Evolutionary conservation across 2,113 vertebrate genomes (phyloP).

Genomic region (Sinocyclocheilus rhinocerous): DNA sequence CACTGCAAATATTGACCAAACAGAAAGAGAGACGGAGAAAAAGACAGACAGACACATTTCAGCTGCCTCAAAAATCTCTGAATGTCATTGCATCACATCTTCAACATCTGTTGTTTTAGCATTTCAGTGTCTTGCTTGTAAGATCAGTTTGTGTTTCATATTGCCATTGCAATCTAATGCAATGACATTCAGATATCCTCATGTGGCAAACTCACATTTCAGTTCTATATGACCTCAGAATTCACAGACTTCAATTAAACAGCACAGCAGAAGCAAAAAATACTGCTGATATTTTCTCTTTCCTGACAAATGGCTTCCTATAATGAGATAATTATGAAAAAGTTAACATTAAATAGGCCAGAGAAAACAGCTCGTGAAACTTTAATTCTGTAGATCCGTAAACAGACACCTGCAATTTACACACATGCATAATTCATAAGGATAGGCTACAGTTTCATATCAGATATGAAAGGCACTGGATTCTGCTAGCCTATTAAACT

Average conservation of each 20-base stretch:
- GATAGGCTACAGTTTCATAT: background rate
- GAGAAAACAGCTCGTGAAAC: background rate
- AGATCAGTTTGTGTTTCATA: too few species aligned
- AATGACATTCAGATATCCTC: too few species aligned
- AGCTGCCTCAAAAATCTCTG: background rate
- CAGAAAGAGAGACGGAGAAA: background rate
- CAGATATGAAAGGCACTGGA: background rate
- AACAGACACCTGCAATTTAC: background rate
- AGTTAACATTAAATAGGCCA: background rate
- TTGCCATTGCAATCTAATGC: too few species aligned
- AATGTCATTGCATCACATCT: too few species aligned
- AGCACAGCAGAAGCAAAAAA: background rate
- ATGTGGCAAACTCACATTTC: background rate
- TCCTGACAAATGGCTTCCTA: background rate
- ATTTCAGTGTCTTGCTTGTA: too few species aligned
- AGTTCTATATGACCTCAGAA: background rate
- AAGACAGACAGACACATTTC: background rate
- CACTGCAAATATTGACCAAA: background rate
- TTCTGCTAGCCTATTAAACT: background rate
- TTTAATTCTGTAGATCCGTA: background rate
- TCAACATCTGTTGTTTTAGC: too few species aligned
- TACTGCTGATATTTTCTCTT: background rate
- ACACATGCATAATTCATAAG: background rate
- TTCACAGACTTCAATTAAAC: background rate
- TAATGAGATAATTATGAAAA: background rate